A percentile compares a stretch with the other conserved stretches of the same genome.
phyloP scores from a whole-genome alignment of 2,888 invertebrate species.

The Stenoptilia bipunctidactyla region DNA sequence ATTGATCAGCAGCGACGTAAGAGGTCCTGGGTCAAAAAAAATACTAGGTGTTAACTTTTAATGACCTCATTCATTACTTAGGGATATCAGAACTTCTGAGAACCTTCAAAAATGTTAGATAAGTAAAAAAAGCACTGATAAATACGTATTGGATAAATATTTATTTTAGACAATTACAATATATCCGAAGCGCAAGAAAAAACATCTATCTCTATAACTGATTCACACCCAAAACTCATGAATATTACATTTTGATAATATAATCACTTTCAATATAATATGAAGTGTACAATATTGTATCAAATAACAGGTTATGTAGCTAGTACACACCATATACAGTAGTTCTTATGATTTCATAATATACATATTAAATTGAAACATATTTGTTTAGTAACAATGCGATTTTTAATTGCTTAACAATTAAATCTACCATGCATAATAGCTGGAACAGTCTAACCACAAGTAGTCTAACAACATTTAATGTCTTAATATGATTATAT shows the following conservation, averaged over 20 bases:
- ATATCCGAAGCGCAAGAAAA: constrained; percentile 55
- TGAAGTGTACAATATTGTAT: constrained; percentile 21
- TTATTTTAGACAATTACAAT: constrained; percentile 63
- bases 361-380: constrained; percentile 52
- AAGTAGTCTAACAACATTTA: constrained; percentile 49
- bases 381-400: constrained; percentile 24
- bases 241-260: constrained; percentile 40
- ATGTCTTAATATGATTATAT: constrained; percentile 32
- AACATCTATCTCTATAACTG: constrained; percentile 46
- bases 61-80: too few relatives aligned
- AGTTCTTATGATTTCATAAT: constrained; percentile 37
- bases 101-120: too few relatives aligned
- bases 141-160: constrained; percentile 60
- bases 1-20: too few relatives aligned
- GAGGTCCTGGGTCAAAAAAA: too few relatives aligned
- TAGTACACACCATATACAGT: background rate
- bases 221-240: constrained; percentile 40
- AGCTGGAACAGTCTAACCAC: background rate
- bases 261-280: constrained; percentile 31
- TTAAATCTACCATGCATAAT: constrained; percentile 47
- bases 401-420: constrained; percentile 42
- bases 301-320: background rate
- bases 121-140: constrained; percentile 27
- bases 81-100: too few relatives aligned
- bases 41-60: too few relatives aligned